Base-by-base conservation (phyloP, 1,140 invertebrate genomes). In the Brachionus sp. region DNA sequence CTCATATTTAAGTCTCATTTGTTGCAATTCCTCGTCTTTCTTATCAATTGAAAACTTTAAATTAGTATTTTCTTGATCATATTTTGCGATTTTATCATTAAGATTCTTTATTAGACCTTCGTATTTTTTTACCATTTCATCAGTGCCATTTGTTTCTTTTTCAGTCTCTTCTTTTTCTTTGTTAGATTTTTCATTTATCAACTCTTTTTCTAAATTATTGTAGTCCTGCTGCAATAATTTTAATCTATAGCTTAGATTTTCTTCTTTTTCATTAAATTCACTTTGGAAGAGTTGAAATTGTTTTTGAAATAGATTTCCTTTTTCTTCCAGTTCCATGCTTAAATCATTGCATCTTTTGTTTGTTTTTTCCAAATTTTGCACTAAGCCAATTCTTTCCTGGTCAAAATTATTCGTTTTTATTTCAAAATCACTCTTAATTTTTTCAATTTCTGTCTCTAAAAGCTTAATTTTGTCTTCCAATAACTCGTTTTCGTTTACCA, bases 301-400 rank as follows among this genome's bases (percentile, higher is more conserved):
- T 23, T 80, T 57, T 66, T 80, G 77, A 62, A 80, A 80, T n/a
- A 80, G 62, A 53, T 62, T 78, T 53, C 53, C 53, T 10, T 78
- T 78, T 78, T 78, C 75, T 62, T 78, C 46, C 75, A 78, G 19
- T 62, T 78, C 75, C 46, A 53, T 78, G 10, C 46, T 78, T 19
- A 78, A 62, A 39, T 78, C 75, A 9, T 57, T 46, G 12, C 75
- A 80, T 44, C 77, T 19, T 66, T 80, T 80, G 25, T 39, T 80
- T 4, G 33, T 12, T 44, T 23, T 62, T 19, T 80, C 77, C n/a
- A 62, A 42, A 66, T 80, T 66, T 62, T 57, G 50, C 23, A 62
- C 6, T 10, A 80, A 42, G 13, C 37, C 62, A 1, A 23, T 33
- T 57, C 25, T 78, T 37, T 78, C 75, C 25, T 78, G 42, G 19